Evolutionary conservation across 2,888 invertebrate species (phyloP), one percentile per base, ranked within the genome.

Genomic region (Cacoxenus indagator): DNA sequence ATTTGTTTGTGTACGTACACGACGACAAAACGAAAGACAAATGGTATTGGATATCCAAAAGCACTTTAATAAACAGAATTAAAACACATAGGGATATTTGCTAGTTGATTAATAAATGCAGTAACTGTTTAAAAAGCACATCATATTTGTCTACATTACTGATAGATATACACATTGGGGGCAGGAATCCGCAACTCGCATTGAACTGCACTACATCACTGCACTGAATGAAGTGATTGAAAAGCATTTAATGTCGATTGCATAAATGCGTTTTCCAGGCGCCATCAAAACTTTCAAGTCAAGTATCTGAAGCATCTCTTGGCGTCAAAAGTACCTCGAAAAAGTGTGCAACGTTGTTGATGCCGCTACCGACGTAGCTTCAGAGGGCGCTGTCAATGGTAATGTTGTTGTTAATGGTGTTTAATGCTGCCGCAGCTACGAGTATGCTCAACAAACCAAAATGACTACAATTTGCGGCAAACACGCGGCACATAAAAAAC

Each of bases 381-480:
- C 19, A 11, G 55, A 26, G 9, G 55, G 9, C 24, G 24, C 54
- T 54, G 54, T 22, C n/a, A 2, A 54, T 11, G 24, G 22, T 31
- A 9, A 57, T 22, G 24, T 54, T 54, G 22, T 24, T 22, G 11
- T 24, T 19, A 22, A 31, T 59, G 27, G 29, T 59, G 57, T 31
- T 29, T 43, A 61, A 61, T 61, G 61, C 45, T 62, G 22, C 45
- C 22, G 43, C 22, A 62, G 43, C 2, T 17, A 26, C 19, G 31
- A n/a, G n/a, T n/a, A n/a, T n/a, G n/a, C n/a, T n/a, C n/a, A n/a
- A n/a, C n/a, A n/a, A n/a, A n/a, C n/a, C 11, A 31, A 22, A 45
- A 62, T 45, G 61, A 43, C 61, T 43, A 62, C 61, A 62, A 62
- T 62, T 62, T 62, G 61, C 61, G 43, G 26, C 61, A 62, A 62